Evolutionary conservation across 2,113 vertebrate species (phyloP).

Genomic region (Thymallus thymallus): DNA sequence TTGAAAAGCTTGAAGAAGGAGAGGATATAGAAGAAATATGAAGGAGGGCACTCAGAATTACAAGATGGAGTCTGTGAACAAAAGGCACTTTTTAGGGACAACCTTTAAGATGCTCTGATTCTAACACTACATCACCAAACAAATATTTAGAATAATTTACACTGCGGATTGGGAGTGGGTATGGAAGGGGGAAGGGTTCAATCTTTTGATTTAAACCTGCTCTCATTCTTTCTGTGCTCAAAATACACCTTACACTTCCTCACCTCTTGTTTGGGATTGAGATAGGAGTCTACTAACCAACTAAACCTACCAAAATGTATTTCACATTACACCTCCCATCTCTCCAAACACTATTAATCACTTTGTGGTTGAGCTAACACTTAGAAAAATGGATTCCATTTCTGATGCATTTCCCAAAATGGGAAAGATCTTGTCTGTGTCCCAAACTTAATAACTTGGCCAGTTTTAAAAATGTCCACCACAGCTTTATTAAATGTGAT

Average conservation of each 20-base stretch:
- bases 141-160: conserved; percentile 80
- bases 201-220: conserved; percentile 15
- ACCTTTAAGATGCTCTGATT: conserved; percentile 83
- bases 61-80: conserved; percentile 81
- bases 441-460: no score
- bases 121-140: conserved; percentile 83
- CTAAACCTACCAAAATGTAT: conserved; percentile 44
- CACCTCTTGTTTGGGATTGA: conserved; percentile 24
- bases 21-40: conserved; percentile 70
- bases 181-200: conserved; percentile 42
- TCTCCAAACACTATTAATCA: conserved; percentile 20
- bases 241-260: conserved; percentile 19
- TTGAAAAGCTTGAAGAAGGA: conserved; percentile 77
- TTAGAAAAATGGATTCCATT: conserved; percentile 20
- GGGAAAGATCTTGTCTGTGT: conserved; percentile 73
- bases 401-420: conserved; percentile 64
- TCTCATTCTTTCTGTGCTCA: conserved; percentile 33
- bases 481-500: no score
- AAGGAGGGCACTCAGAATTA: conserved; percentile 78
- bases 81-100: conserved; percentile 83
- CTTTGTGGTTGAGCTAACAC: not conserved
- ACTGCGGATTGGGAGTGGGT: conserved; percentile 49
- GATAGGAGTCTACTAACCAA: conserved; percentile 46
- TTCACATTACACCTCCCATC: conserved; percentile 46
- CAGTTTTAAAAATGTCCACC: not conserved